Percentiles rank a stretch among this genome's conserved stretches.
Evolutionary conservation across 2,113 vertebrate genomes (phyloP).

Genomic region (Otolemur garnettii): DNA sequence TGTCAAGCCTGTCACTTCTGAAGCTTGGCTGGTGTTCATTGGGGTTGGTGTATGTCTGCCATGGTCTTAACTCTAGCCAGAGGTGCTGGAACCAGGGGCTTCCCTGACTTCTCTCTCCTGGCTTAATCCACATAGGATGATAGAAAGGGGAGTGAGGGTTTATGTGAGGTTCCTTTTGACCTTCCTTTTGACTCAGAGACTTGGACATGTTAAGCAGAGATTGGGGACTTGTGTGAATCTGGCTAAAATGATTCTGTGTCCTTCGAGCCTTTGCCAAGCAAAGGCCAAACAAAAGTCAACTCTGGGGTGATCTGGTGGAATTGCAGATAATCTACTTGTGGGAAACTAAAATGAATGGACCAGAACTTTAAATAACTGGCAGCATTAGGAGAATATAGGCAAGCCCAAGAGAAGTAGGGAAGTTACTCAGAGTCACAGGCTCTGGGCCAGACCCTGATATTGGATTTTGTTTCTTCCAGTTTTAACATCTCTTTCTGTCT

Average conservation of each 20-base stretch:
- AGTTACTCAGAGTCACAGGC: background rate
- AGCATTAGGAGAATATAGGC: background rate
- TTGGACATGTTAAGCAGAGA: background rate
- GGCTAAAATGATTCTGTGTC: background rate
- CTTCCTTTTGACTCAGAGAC: background rate
- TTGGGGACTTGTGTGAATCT: background rate
- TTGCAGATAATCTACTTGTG: background rate
- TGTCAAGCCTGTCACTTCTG: background rate
- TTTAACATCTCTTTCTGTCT: background rate
- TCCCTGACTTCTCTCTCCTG: background rate
- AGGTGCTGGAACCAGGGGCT: background rate
- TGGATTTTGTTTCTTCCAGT: constrained; percentile 53
- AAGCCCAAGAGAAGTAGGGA: background rate
- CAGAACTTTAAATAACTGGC: background rate
- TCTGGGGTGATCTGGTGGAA: background rate
- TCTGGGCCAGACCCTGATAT: background rate
- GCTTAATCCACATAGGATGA: background rate
- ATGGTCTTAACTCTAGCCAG: background rate
- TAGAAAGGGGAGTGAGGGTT: background rate
- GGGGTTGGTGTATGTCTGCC: background rate
- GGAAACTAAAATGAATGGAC: constrained; percentile 1
- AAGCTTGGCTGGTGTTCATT: background rate
- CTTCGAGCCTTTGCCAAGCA: constrained; percentile 9
- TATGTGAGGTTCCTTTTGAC: background rate
- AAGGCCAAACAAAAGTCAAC: background rate